These are phyloP conservation scores for Temnothorax unifasciatus DNA, from an alignment of 2,888 invertebrate genomes.

Conservation along the genomic window DNA sequence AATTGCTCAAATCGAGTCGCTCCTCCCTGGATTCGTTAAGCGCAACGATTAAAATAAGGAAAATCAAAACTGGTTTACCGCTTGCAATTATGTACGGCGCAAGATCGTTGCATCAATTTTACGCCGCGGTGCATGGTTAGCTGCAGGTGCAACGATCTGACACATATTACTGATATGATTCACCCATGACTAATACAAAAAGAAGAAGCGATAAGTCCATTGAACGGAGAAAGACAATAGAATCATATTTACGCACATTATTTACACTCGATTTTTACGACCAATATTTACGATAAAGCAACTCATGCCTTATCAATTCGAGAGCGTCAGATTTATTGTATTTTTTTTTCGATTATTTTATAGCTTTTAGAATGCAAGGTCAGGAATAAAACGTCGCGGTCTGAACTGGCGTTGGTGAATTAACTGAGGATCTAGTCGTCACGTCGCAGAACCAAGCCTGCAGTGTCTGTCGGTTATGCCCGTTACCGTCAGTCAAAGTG, in stretches of 20 bases:
- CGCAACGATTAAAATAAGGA: conserved; percentile 17
- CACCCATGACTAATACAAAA: conserved; percentile 61
- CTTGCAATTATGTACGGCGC: not conserved
- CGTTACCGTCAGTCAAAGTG: not conserved
- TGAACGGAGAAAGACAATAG: conserved; percentile 60
- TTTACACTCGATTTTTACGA: conserved; percentile 18
- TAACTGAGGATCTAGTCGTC: not conserved
- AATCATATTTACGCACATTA: conserved; percentile 36
- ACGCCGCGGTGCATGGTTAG: conserved; percentile 38
- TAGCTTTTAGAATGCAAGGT: not conserved
- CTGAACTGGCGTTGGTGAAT: not conserved
- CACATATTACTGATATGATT: conserved; percentile 65
- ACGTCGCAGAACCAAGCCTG: not conserved
- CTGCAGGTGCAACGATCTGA: conserved; percentile 71
- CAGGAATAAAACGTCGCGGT: not conserved
- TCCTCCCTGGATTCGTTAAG: not conserved
- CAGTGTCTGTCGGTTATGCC: conserved; percentile 6
- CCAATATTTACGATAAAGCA: conserved; percentile 27
- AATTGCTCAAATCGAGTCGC: not conserved
- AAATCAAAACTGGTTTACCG: not conserved
- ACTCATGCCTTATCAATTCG: conserved; percentile 2
- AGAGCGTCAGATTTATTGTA: not conserved
- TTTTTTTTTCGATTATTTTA: not conserved
- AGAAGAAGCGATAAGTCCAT: conserved; percentile 56
- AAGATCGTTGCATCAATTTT: conserved; percentile 45